phyloP scores from a whole-genome alignment of 2,888 invertebrate genomes.

The Hirtodrosophila trivittata region DNA sequence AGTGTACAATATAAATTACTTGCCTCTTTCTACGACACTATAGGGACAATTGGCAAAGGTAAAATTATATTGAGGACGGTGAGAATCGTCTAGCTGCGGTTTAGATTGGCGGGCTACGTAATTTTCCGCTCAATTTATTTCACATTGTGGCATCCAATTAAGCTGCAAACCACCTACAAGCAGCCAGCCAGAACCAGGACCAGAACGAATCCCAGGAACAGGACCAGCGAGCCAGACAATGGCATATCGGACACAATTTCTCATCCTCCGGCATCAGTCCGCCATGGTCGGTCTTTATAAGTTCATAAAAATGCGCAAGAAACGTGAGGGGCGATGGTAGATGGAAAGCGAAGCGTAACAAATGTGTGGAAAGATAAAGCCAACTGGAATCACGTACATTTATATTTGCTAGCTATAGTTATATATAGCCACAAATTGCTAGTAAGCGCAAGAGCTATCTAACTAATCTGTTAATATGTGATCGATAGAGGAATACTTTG shows the following conservation, averaged over 20 bases:
- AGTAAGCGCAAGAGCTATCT: too few relatives aligned
- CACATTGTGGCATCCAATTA: slow-evolving; percentile 84
- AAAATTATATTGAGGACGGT: slow-evolving; percentile 51
- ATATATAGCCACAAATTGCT: too few relatives aligned
- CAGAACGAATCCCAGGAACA: slow-evolving; percentile 1
- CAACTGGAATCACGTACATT: slow-evolving; percentile 26
- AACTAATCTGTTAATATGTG: too few relatives aligned
- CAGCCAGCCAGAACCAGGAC: slow-evolving; percentile 32
- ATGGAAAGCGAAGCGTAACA: slow-evolving; percentile 41
- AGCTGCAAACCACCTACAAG: slow-evolving; percentile 71
- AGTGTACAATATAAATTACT: slow-evolving; percentile 41
- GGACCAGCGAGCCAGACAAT: slow-evolving; percentile 36
- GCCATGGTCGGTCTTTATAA: slow-evolving; percentile 12
- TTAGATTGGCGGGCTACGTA: slow-evolving; percentile 81
- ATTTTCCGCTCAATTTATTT: slow-evolving; percentile 84
- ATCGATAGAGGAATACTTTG: too few relatives aligned
- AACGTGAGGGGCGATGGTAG: background rate
- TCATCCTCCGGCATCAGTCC: too few relatives aligned
- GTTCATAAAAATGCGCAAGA: slow-evolving; percentile 51
- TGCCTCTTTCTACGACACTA: slow-evolving; percentile 58
- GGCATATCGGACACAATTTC: slow-evolving; percentile 15
- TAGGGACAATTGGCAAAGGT: slow-evolving; percentile 61
- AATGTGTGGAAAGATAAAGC: slow-evolving; percentile 39
- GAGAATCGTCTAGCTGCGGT: slow-evolving; percentile 60
- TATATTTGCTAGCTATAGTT: too few relatives aligned